Conservation (phyloP, 1,140 invertebrate genomes). For the Bicyclus anynana region DNA sequence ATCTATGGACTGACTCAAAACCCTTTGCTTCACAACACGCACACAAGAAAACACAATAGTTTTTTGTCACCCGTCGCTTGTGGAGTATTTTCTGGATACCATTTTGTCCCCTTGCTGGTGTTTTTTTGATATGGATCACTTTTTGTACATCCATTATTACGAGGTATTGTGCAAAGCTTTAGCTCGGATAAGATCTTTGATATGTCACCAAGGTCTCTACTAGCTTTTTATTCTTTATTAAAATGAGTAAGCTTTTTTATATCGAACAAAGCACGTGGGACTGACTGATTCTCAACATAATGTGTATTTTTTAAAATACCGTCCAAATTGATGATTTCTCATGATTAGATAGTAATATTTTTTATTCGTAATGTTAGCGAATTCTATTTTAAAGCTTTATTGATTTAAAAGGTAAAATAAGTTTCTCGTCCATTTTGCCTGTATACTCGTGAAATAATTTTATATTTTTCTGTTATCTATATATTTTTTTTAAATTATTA, state of each 20-base stretch:
- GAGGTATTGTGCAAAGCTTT: slow-evolving; percentile 66
- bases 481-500: too few relatives aligned
- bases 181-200: slow-evolving; percentile 69
- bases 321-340: slow-evolving; percentile 7
- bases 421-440: too few relatives aligned
- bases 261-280: slow-evolving; percentile 42
- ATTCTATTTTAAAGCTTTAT: too few relatives aligned
- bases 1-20: slow-evolving; percentile 48
- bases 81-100: slow-evolving; percentile 50
- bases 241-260: slow-evolving; percentile 61
- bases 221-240: slow-evolving; percentile 44
- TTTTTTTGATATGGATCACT: slow-evolving; percentile 71
- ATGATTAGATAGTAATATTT: neutral
- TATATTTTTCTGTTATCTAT: too few relatives aligned
- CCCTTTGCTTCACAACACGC: slow-evolving; percentile 59
- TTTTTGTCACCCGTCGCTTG: slow-evolving; percentile 54
- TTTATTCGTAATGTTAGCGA: neutral
- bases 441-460: too few relatives aligned
- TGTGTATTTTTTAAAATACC: neutral
- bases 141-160: slow-evolving; percentile 68
- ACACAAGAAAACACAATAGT: slow-evolving; percentile 40
- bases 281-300: neutral
- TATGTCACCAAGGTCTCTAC: slow-evolving; percentile 63
- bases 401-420: too few relatives aligned
- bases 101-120: slow-evolving; percentile 60